These are phyloP conservation scores for Podarcis lilfordi DNA, from an alignment of 2,797 vertebrate genomes.

Conservation along the genomic window DNA sequence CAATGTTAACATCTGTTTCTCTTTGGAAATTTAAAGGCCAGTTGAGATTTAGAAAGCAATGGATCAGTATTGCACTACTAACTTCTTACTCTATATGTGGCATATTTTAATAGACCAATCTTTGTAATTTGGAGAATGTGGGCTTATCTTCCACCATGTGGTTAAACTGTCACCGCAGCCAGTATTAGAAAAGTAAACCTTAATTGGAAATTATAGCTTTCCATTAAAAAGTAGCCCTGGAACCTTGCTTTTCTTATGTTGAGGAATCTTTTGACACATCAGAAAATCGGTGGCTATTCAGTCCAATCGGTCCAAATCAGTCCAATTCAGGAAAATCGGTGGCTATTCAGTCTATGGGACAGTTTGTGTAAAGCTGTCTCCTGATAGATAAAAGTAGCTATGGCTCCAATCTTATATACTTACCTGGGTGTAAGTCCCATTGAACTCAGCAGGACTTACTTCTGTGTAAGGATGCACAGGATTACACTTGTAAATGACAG, in stretches of 20 bases:
- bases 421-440: too few species aligned
- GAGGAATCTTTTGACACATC: not conserved
- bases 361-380: too few species aligned
- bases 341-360: not conserved
- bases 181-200: slow-evolving; percentile 10
- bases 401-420: too few species aligned
- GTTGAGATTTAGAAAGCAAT: slow-evolving; percentile 54
- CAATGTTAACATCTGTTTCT: slow-evolving; percentile 63
- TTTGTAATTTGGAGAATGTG: slow-evolving; percentile 32
- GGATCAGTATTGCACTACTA: slow-evolving; percentile 54
- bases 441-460: too few species aligned
- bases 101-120: slow-evolving; percentile 25
- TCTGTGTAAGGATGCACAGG: too few species aligned
- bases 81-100: slow-evolving; percentile 12
- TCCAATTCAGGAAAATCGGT: not conserved
- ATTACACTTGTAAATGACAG: too few species aligned
- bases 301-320: not conserved
- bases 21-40: slow-evolving; percentile 54
- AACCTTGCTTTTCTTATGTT: not conserved
- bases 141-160: not conserved
- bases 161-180: not conserved
- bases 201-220: slow-evolving; percentile 30
- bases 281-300: not conserved
- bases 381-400: too few species aligned
- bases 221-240: slow-evolving; percentile 17